A percentile compares a stretch with the other conserved stretches of the same genome.
Evolutionary conservation across 2,797 vertebrate species (phyloP).

Genomic region (Anas acuta): DNA sequence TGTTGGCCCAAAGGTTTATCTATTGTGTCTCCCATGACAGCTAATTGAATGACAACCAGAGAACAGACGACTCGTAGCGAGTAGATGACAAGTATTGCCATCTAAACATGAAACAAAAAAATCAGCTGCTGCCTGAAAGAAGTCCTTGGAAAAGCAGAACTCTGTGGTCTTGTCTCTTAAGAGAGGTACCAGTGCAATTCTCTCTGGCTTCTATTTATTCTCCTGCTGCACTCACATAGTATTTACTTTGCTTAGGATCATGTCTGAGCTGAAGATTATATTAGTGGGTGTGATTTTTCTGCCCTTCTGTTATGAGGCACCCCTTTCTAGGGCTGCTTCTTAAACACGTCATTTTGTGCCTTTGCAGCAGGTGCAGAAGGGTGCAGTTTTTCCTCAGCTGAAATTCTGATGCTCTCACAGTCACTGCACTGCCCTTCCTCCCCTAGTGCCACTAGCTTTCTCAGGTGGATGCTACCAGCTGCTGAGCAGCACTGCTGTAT

Average conservation of each 20-base stretch:
- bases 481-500: rapidly evolving
- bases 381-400: not conserved
- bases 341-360: not conserved
- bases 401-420: not conserved
- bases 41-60: not conserved
- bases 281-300: not conserved
- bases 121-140: rapidly evolving
- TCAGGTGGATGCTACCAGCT: rapidly evolving
- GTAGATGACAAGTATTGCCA: not conserved
- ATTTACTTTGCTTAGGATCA: not conserved
- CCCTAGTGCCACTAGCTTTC: not conserved
- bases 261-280: not conserved
- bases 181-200: not conserved
- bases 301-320: not conserved
- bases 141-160: not conserved
- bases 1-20: not conserved
- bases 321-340: not conserved
- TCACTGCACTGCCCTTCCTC: not conserved
- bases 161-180: not conserved
- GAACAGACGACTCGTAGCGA: not conserved
- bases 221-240: not conserved
- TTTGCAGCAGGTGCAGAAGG: not conserved
- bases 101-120: not conserved
- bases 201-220: not conserved
- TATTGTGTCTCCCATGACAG: not conserved